Base-by-base conservation (phyloP, 2,888 invertebrate species). In the Caenorhabditis drosophilae region DNA sequence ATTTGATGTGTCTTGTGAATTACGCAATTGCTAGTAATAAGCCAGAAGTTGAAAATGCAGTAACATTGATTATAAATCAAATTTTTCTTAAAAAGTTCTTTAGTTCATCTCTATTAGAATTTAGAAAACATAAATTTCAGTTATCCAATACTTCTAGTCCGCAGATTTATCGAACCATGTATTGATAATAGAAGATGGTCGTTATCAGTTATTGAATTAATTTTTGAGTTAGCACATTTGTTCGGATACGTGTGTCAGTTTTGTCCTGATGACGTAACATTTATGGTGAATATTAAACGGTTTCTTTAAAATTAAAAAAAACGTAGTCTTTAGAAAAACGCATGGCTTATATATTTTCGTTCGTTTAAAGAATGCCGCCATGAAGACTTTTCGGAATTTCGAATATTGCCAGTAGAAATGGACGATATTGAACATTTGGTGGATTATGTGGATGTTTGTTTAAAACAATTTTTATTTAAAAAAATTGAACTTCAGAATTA, bases 1-100 rank as follows among this genome's bases (percentile, higher is more conserved):
- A 63, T n/a, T 36, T 63, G 2, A 45, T 63, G 6, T 12, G 25
- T 22, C 20, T 63, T 15, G 6, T 63, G 20, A 63, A 63, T 36
- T 57, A 49, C 23, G 36, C 63, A 0, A 16, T n/a, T n/a, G n/a
- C n/a, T n/a, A n/a, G n/a, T n/a, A n/a, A n/a, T n/a, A n/a, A n/a
- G n/a, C n/a, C n/a, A n/a, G n/a, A n/a, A n/a, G n/a, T n/a, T n/a
- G n/a, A n/a, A n/a, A n/a, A n/a, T n/a, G n/a, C n/a, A n/a, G n/a
- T n/a, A n/a, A n/a, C n/a, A n/a, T n/a, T n/a, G n/a, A n/a, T n/a
- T n/a, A n/a, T n/a, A n/a, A 23, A 12, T 23, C 36, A 36, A n/a
- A 7, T 9, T 12, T 36, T 36, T 36, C n/a, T n/a, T 12, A 15
- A 11, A 23, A 23, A 23, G n/a, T n/a, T n/a, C n/a, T n/a, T n/a